These are phyloP conservation scores for Napeogenes inachia DNA, from an alignment of 2,888 invertebrate genomes.

Conservation along the genomic window DNA sequence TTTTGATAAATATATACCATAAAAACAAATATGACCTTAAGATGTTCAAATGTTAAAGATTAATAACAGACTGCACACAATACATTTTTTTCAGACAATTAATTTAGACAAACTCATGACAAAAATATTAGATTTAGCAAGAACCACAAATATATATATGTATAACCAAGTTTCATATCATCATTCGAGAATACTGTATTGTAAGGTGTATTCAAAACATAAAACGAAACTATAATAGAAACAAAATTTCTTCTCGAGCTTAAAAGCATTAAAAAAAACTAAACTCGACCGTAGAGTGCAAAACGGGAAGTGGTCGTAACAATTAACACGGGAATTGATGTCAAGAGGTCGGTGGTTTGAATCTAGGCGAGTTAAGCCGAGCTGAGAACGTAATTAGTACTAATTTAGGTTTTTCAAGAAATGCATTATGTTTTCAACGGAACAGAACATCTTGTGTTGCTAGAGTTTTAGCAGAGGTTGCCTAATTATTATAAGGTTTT, in stretches of 20 bases:
- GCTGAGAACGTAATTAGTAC: conserved; percentile 23
- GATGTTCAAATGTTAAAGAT: no score
- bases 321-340: conserved; percentile 20
- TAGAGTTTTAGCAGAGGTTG: background rate
- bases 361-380: conserved; percentile 13
- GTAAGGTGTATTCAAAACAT: no score
- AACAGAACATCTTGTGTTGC: background rate
- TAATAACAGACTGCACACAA: no score
- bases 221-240: background rate
- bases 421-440: background rate
- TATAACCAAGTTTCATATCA: no score
- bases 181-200: no score
- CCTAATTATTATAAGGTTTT: background rate
- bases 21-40: no score
- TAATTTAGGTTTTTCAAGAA: conserved; percentile 14
- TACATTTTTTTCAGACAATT: no score
- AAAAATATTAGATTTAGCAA: no score
- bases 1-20: no score
- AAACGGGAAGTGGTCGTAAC: conserved; percentile 15
- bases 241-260: conserved; percentile 1
- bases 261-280: conserved; percentile 10
- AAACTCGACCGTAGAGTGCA: background rate
- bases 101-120: no score
- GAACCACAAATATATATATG: no score
- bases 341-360: conserved; percentile 20